Evolutionary conservation across 1,140 invertebrate genomes (phyloP).

Genomic region (Papilio xuthus): DNA sequence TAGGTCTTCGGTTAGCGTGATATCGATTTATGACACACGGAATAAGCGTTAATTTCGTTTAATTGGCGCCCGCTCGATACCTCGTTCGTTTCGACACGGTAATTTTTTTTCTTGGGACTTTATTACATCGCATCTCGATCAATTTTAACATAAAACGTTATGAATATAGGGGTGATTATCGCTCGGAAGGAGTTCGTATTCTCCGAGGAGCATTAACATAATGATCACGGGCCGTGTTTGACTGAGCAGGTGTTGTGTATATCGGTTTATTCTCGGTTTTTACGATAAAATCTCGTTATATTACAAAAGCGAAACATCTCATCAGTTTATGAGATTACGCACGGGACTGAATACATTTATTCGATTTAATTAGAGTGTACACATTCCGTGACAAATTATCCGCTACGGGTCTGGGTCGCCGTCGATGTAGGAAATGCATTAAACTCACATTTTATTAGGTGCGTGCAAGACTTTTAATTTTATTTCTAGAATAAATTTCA

Average conservation of each 20-base stretch:
- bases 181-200: constrained; percentile 50
- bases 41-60: constrained; percentile 78
- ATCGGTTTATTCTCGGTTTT: constrained; percentile 78
- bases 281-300: constrained; percentile 77
- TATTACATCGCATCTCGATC: constrained; percentile 50
- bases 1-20: constrained; percentile 59
- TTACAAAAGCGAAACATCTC: constrained; percentile 61
- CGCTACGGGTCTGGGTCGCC: background rate
- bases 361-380: constrained; percentile 38
- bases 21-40: constrained; percentile 73
- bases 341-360: constrained; percentile 47
- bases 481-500: constrained; percentile 21
- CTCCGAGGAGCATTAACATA: constrained; percentile 75
- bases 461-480: constrained; percentile 5
- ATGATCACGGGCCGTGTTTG: constrained; percentile 73
- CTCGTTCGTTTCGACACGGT: constrained; percentile 69
- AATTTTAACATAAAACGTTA: constrained; percentile 54
- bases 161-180: constrained; percentile 60
- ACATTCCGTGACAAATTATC: constrained; percentile 46
- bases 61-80: constrained; percentile 69
- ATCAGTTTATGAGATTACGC: constrained; percentile 67
- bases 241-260: constrained; percentile 77
- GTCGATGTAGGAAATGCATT: constrained; percentile 29
- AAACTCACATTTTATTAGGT: constrained; percentile 20
- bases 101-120: constrained; percentile 56